Percentiles rank a stretch among this genome's conserved stretches.
Evolutionary conservation across 1,140 invertebrate genomes (phyloP).

Genomic region (Rhopalosiphum maidis): DNA sequence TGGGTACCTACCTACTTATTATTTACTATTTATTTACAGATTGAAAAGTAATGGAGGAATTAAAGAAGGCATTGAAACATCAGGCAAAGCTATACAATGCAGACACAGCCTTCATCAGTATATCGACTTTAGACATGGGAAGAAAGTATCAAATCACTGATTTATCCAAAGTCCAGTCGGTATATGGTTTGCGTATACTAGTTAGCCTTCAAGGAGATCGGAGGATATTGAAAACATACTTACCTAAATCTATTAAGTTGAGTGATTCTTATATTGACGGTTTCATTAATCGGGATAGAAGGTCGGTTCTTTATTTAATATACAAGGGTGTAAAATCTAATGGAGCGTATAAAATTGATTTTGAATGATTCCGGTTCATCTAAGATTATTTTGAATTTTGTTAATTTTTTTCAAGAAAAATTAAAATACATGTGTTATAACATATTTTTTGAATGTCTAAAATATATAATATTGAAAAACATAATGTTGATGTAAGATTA

Average conservation of each 20-base stretch:
- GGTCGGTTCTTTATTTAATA: neutral
- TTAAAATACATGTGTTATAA: neutral
- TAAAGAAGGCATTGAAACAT: neutral
- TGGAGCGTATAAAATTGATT: neutral
- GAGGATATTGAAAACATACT: conserved; percentile 3
- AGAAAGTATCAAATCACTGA: neutral
- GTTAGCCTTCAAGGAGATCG: neutral
- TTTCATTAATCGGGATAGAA: neutral
- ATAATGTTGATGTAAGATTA: neutral
- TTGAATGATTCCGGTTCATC: neutral
- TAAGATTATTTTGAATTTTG: neutral
- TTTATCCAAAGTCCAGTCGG: neutral
- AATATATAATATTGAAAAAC: neutral
- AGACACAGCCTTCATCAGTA: neutral
- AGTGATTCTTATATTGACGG: neutral
- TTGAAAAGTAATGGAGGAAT: neutral
- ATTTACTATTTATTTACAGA: neutral
- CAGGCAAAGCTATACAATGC: neutral
- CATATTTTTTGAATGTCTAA: neutral
- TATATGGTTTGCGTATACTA: neutral
- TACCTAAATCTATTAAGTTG: neutral
- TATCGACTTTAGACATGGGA: neutral
- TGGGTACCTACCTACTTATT: neutral
- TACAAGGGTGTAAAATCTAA: neutral
- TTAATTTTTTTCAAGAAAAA: neutral